These are phyloP conservation scores for Regulus satrapa DNA, from an alignment of 2,113 vertebrate species.

Conservation along the genomic window DNA sequence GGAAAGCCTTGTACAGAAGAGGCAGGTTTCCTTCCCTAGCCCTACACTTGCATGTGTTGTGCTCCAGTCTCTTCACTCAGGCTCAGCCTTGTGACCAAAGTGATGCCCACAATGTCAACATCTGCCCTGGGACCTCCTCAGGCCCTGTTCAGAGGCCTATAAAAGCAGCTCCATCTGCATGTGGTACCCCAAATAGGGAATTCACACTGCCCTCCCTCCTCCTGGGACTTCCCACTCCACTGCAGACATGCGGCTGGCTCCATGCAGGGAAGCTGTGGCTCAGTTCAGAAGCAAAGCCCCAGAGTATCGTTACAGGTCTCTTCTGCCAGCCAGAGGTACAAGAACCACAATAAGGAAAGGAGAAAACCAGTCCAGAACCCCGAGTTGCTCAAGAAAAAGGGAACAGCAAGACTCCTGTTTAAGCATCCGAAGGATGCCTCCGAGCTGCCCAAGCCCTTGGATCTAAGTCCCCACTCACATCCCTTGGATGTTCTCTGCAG, in stretches of 20 bases:
- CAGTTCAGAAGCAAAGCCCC: not conserved
- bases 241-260: not conserved
- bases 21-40: not conserved
- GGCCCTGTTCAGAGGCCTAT: not conserved
- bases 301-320: fast-evolving
- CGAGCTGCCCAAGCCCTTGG: fast-evolving
- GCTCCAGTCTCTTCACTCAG: not conserved
- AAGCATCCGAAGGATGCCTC: not conserved
- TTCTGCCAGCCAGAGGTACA: not conserved
- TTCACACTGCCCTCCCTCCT: not conserved
- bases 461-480: not conserved
- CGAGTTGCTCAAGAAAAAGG: not conserved
- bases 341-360: not conserved
- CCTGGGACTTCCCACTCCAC: not conserved
- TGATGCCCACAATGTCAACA: not conserved
- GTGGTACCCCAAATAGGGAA: not conserved
- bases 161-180: not conserved
- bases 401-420: not conserved
- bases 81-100: not conserved
- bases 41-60: fast-evolving
- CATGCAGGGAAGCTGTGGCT: fast-evolving
- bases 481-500: not conserved
- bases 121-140: not conserved
- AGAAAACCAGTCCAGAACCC: not conserved
- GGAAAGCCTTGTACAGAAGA: not conserved